Percentiles rank a stretch among this genome's conserved stretches.
phyloP scores from a whole-genome alignment of 2,888 invertebrate species.

The Lithophane leautieri region DNA sequence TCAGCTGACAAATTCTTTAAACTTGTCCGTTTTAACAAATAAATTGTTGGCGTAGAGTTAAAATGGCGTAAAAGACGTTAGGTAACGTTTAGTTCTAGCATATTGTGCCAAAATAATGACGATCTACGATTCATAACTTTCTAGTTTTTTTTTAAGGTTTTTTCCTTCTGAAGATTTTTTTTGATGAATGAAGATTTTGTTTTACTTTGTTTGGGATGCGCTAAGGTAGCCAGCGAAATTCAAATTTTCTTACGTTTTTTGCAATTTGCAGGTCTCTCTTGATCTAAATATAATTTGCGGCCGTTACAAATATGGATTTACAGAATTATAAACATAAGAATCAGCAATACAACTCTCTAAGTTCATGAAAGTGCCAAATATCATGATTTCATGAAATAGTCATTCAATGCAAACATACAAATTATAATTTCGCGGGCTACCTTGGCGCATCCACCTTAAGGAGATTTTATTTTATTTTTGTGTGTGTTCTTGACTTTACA shows the following conservation, averaged over 20 bases:
- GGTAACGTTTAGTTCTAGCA: background rate
- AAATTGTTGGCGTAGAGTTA: slow-evolving; percentile 17
- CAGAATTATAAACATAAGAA: too few species aligned
- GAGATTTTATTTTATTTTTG: background rate
- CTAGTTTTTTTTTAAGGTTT: background rate
- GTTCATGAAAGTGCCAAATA: too few species aligned
- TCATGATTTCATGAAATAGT: too few species aligned
- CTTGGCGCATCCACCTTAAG: too few species aligned
- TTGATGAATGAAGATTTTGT: background rate
- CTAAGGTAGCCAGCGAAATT: too few species aligned
- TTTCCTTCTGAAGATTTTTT: background rate
- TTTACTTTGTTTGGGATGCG: background rate
- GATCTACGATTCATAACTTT: background rate
- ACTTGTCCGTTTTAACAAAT: slow-evolving; percentile 43
- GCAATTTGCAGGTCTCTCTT: too few species aligned
- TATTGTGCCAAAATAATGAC: background rate
- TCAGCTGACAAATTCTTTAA: slow-evolving; percentile 26
- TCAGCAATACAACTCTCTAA: too few species aligned
- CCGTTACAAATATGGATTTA: too few species aligned
- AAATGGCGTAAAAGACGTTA: slow-evolving; percentile 17
- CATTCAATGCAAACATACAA: too few species aligned
- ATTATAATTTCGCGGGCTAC: too few species aligned
- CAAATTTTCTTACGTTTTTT: too few species aligned
- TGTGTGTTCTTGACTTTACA: background rate
- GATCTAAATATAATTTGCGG: too few species aligned